phyloP scores from a whole-genome alignment of 2,113 vertebrate genomes.

The Manacus vitellinus region DNA sequence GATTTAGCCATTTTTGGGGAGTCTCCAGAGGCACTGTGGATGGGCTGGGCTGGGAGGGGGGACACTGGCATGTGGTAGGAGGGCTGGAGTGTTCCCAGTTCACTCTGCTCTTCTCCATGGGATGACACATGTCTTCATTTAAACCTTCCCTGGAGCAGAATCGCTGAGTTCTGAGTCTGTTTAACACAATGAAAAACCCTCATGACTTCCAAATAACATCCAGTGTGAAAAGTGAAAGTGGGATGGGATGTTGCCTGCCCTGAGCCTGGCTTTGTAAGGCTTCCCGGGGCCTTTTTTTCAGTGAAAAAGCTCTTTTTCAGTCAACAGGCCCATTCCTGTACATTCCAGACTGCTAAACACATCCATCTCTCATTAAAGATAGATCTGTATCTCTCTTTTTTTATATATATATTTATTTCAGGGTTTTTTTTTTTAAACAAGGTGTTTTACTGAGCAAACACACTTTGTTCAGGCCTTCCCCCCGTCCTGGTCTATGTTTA shows the following conservation, averaged over 20 bases:
- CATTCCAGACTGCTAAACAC: slow-evolving; percentile 23
- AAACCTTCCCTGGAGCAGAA: slow-evolving; percentile 34
- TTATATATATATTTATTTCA: background rate
- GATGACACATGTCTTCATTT: slow-evolving; percentile 41
- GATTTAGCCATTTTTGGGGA: background rate
- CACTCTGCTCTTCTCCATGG: background rate
- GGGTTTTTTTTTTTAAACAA: background rate
- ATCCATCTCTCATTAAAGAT: slow-evolving; percentile 24
- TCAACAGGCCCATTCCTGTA: background rate
- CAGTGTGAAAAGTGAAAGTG: slow-evolving; percentile 31
- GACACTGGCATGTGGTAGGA: background rate
- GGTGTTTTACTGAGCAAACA: background rate
- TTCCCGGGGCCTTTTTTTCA: slow-evolving; percentile 23
- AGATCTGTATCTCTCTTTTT: background rate
- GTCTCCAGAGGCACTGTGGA: background rate
- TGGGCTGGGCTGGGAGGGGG: background rate
- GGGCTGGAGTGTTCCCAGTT: background rate
- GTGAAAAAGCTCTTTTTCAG: background rate
- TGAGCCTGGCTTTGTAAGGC: background rate
- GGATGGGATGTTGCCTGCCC: slow-evolving; percentile 1
- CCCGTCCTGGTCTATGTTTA: background rate
- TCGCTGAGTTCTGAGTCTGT: background rate
- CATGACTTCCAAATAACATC: slow-evolving; percentile 10
- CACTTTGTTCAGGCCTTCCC: background rate
- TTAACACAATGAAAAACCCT: background rate